Evolutionary conservation across 2,797 vertebrate species (phyloP).

Genomic region (Gymnopithys bicolor): DNA sequence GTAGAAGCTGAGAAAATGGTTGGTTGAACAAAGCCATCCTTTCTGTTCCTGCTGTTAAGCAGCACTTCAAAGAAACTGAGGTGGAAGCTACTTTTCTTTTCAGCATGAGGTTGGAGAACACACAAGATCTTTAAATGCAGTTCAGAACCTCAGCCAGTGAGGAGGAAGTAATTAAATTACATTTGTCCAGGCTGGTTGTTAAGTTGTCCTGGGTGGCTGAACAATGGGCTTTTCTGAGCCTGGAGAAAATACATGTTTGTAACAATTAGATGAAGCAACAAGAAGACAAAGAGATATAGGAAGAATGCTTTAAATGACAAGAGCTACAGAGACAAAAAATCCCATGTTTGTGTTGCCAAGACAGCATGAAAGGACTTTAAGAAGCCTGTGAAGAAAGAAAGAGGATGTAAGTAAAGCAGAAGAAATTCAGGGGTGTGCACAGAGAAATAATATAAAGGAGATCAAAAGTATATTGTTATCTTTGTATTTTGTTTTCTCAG

Average conservation of each 20-base stretch:
- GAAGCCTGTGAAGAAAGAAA: background rate
- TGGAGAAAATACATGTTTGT: slow-evolving; percentile 47
- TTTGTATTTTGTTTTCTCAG: background rate
- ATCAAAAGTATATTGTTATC: background rate
- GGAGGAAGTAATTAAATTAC: slow-evolving; percentile 68
- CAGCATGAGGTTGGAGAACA: slow-evolving; percentile 55
- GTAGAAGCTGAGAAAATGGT: slow-evolving; percentile 40
- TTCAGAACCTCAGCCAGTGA: slow-evolving; percentile 60
- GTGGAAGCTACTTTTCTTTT: slow-evolving; percentile 57
- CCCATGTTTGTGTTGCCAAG: background rate
- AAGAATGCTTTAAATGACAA: slow-evolving; percentile 33
- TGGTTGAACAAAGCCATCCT: slow-evolving; percentile 51
- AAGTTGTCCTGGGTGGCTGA: slow-evolving; percentile 54
- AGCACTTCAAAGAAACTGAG: slow-evolving; percentile 56
- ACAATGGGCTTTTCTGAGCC: slow-evolving; percentile 48
- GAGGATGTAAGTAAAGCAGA: background rate
- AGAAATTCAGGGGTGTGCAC: background rate
- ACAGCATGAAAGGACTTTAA: background rate
- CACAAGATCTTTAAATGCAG: slow-evolving; percentile 53
- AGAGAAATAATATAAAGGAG: background rate
- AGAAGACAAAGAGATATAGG: slow-evolving; percentile 36
- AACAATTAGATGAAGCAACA: slow-evolving; percentile 50
- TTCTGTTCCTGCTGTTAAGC: slow-evolving; percentile 49
- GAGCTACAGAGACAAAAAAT: background rate
- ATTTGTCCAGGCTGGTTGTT: slow-evolving; percentile 55